Conservation (phyloP, 2,888 invertebrate species). For the Sphinx pinastri region DNA sequence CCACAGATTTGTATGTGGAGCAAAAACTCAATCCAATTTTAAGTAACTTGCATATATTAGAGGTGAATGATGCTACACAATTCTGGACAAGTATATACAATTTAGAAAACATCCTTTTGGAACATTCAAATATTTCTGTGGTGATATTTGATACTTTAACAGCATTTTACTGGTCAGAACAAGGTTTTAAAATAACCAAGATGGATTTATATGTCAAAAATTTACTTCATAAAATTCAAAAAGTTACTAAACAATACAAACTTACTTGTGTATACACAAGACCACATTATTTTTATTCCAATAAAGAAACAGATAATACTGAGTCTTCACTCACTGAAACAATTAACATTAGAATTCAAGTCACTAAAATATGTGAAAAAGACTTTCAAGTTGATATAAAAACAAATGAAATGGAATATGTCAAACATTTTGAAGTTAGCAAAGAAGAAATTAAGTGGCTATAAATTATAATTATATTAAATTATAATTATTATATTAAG, state of each 20-base stretch:
- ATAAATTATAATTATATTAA: background rate
- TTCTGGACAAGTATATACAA: conserved; percentile 70
- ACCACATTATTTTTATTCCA: conserved; percentile 78
- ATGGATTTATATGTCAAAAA: conserved; percentile 80
- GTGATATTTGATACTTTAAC: conserved; percentile 73
- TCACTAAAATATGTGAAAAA: conserved; percentile 33
- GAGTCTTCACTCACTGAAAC: conserved; percentile 49
- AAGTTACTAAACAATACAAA: conserved; percentile 76
- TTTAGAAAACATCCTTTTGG: conserved; percentile 67
- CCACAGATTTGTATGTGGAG: conserved; percentile 35
- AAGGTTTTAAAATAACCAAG: conserved; percentile 68
- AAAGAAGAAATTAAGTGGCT: conserved; percentile 42
- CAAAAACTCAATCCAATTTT: conserved; percentile 45
- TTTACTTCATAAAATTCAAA: conserved; percentile 67
- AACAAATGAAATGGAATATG: conserved; percentile 38
- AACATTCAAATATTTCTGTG: conserved; percentile 66
- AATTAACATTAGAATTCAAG: conserved; percentile 43
- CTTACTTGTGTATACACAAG: conserved; percentile 79
- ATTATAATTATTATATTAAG: background rate
- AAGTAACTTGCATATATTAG: conserved; percentile 58
- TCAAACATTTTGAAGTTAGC: conserved; percentile 35
- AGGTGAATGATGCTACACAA: conserved; percentile 72
- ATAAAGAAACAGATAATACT: conserved; percentile 56
- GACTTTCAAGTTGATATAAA: conserved; percentile 38
- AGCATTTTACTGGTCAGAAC: conserved; percentile 83